Evolutionary conservation across 1,140 invertebrate genomes (phyloP).

Genomic region (Mizuhopecten yessoensis): DNA sequence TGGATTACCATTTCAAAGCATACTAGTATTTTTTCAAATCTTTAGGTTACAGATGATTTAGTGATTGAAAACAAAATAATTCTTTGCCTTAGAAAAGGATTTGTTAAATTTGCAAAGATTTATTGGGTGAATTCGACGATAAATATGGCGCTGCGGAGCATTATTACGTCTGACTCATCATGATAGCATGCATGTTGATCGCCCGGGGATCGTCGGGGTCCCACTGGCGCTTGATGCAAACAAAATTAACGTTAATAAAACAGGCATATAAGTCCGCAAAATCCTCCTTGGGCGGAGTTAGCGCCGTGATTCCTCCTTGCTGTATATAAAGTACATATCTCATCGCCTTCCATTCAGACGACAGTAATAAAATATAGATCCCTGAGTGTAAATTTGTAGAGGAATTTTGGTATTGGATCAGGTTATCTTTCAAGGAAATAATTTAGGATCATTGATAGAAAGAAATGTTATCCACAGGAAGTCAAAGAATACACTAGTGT

Average conservation of each 20-base stretch:
- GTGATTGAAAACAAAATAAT: neutral
- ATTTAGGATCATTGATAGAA: conserved; percentile 28
- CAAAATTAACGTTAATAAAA: conserved; percentile 40
- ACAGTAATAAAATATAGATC: neutral
- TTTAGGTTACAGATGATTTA: neutral
- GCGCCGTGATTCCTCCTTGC: neutral
- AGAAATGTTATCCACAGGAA: conserved; percentile 24
- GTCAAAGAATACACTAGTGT: neutral
- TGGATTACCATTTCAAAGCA: conserved; percentile 2
- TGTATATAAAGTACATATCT: neutral
- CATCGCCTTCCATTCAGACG: neutral
- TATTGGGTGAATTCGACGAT: neutral
- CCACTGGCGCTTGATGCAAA: neutral
- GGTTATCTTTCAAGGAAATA: conserved; percentile 18
- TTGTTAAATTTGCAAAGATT: conserved; percentile 39
- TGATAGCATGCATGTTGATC: neutral
- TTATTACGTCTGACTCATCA: conserved; percentile 1
- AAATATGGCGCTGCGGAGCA: conserved; percentile 26
- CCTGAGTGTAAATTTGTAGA: neutral
- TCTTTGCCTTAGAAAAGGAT: conserved; percentile 38
- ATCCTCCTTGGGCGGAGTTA: neutral
- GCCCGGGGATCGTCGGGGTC: neutral
- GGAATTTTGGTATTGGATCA: neutral
- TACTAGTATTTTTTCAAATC: neutral
- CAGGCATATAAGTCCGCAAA: neutral